These are phyloP conservation scores for Glyptemys insculpta DNA, from an alignment of 2,797 vertebrate genomes.

Conservation along the genomic window DNA sequence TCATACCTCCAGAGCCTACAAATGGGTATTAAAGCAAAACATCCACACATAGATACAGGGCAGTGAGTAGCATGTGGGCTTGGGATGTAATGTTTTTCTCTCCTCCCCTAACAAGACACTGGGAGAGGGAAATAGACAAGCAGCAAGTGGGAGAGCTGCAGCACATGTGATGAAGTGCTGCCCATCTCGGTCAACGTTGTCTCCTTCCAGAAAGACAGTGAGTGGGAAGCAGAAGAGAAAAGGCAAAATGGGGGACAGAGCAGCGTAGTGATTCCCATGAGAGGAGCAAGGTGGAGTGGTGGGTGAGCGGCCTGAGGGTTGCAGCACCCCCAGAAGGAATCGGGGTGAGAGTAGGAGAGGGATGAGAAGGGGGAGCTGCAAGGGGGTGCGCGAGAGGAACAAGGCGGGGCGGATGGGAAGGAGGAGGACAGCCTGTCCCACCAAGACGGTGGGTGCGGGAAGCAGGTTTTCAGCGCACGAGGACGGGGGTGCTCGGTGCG, in stretches of 20 bases:
- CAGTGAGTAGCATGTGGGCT: not conserved
- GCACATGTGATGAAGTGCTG: not conserved
- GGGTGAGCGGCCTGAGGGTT: not conserved
- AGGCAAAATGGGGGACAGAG: not conserved
- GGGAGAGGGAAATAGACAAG: not conserved
- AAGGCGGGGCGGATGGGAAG: not conserved
- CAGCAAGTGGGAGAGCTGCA: not conserved
- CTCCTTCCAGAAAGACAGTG: not conserved
- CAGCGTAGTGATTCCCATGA: not conserved
- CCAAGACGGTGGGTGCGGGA: not conserved
- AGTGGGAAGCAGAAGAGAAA: not conserved
- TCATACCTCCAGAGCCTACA: fast-evolving
- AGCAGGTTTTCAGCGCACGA: not conserved
- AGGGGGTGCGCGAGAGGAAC: not conserved
- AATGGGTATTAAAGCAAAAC: not conserved
- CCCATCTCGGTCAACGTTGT: not conserved
- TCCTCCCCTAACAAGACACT: fast-evolving
- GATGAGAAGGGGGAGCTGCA: not conserved
- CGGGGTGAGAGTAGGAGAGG: not conserved
- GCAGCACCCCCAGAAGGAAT: not conserved
- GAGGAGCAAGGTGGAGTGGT: not conserved
- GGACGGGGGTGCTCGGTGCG: not conserved
- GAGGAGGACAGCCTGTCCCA: not conserved
- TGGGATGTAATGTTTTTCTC: not conserved
- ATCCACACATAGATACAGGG: not conserved